Percentiles rank a stretch among this genome's conserved stretches.
Evolutionary conservation across 2,888 invertebrate genomes (phyloP).

Genomic region (Stegana nigrithorax): DNA sequence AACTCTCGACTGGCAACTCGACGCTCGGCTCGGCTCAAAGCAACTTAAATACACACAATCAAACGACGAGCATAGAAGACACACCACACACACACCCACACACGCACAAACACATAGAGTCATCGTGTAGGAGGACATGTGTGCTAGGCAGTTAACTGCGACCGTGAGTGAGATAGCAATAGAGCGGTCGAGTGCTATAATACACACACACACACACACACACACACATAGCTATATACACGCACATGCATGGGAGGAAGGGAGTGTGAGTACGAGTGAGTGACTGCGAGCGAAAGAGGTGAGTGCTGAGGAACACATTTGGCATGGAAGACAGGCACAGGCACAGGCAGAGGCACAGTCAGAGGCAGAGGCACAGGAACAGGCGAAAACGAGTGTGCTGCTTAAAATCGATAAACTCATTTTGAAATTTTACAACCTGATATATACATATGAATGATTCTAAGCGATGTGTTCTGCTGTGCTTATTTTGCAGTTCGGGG

Average conservation of each 20-base stretch:
- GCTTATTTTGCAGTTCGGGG: no score
- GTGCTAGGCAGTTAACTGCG: no score
- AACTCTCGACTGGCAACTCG: no score
- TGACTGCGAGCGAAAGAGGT: background rate
- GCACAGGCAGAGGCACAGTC: no score
- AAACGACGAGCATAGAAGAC: background rate
- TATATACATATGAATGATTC: constrained; percentile 1
- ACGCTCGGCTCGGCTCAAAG: no score
- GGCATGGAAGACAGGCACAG: background rate
- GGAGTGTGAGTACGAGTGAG: background rate
- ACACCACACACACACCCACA: background rate
- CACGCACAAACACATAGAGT: no score
- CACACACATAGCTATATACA: background rate
- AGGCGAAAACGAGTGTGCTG: constrained; percentile 31
- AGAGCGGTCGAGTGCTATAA: background rate
- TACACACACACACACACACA: no score
- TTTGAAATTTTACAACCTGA: constrained; percentile 52
- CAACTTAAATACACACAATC: background rate
- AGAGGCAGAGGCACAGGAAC: constrained; percentile 4
- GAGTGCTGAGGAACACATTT: background rate
- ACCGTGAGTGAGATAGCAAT: constrained; percentile 4
- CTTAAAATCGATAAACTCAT: constrained; percentile 62
- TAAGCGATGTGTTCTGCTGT: background rate
- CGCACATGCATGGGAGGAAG: background rate
- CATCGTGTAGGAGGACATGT: no score